phyloP scores from a whole-genome alignment of 2,113 vertebrate species.

The Macquaria ambigua region DNA sequence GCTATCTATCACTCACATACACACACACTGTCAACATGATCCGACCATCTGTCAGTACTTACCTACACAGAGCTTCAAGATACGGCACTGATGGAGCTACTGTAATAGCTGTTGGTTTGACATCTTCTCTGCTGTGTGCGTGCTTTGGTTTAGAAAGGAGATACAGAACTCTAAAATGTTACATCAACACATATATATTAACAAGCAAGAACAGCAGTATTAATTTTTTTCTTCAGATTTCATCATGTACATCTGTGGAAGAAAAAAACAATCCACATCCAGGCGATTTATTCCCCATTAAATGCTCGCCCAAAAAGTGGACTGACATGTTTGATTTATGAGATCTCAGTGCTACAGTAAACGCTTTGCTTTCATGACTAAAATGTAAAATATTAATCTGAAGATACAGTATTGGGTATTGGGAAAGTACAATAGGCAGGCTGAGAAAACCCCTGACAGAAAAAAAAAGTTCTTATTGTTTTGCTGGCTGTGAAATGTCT shows the following conservation, averaged over 20 bases:
- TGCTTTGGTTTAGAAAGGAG: slow-evolving; percentile 32
- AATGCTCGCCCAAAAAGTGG: slow-evolving; percentile 10
- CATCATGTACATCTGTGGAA: not conserved
- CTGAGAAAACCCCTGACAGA: slow-evolving; percentile 39
- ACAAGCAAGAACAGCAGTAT: slow-evolving; percentile 10
- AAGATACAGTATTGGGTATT: slow-evolving; percentile 39
- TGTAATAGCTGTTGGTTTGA: slow-evolving; percentile 36
- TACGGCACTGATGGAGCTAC: slow-evolving; percentile 41
- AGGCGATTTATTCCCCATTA: slow-evolving; percentile 35
- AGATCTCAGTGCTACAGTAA: slow-evolving; percentile 37
- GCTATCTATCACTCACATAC: slow-evolving; percentile 70
- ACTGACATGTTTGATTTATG: slow-evolving; percentile 57
- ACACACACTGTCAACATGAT: slow-evolving; percentile 66
- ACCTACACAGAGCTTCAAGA: slow-evolving; percentile 61
- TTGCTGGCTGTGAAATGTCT: slow-evolving; percentile 57
- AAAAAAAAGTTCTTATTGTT: slow-evolving; percentile 51
- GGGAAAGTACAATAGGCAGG: slow-evolving; percentile 30
- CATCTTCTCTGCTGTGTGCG: slow-evolving; percentile 1
- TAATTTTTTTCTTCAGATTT: slow-evolving; percentile 31
- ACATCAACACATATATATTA: slow-evolving; percentile 26
- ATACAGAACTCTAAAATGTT: slow-evolving; percentile 8
- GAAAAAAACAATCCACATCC: slow-evolving; percentile 20
- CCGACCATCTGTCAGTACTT: slow-evolving; percentile 69
- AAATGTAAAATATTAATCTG: slow-evolving; percentile 65
- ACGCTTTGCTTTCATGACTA: slow-evolving; percentile 48